These are phyloP conservation scores for Lycia hirtaria DNA, from an alignment of 2,888 invertebrate species.

Conservation along the genomic window DNA sequence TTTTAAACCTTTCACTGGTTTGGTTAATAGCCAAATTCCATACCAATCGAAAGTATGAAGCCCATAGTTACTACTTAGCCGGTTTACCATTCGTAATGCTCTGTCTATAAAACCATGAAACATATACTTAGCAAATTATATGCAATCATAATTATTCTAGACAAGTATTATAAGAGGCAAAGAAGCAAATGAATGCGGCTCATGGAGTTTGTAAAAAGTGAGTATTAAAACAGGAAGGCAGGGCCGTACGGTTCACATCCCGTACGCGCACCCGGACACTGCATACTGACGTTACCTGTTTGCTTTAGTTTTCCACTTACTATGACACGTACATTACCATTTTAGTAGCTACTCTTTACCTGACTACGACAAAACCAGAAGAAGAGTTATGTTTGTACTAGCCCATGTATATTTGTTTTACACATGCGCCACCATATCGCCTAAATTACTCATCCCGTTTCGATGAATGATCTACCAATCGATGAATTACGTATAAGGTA, in stretches of 20 bases:
- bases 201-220: constrained; percentile 66
- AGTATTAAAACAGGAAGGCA: constrained; percentile 71
- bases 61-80: no score
- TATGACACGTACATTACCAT: constrained; percentile 57
- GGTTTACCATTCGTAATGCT: not conserved
- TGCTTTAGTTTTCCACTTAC: constrained; percentile 67
- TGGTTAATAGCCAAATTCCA: no score
- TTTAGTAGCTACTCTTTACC: no score
- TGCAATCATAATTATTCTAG: constrained; percentile 47
- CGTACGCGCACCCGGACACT: constrained; percentile 70
- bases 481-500: no score
- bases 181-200: constrained; percentile 57
- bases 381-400: no score
- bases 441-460: no score
- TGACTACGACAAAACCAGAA: no score
- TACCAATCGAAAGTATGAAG: no score
- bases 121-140: constrained; percentile 46
- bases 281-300: constrained; percentile 67
- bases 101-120: constrained; percentile 32
- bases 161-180: constrained; percentile 44
- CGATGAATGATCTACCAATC: no score
- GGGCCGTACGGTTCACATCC: constrained; percentile 69
- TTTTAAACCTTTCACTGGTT: no score
- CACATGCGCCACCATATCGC: no score
- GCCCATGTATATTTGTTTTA: no score